Conservation (phyloP, 2,888 invertebrate species). For the Nebria salina region DNA sequence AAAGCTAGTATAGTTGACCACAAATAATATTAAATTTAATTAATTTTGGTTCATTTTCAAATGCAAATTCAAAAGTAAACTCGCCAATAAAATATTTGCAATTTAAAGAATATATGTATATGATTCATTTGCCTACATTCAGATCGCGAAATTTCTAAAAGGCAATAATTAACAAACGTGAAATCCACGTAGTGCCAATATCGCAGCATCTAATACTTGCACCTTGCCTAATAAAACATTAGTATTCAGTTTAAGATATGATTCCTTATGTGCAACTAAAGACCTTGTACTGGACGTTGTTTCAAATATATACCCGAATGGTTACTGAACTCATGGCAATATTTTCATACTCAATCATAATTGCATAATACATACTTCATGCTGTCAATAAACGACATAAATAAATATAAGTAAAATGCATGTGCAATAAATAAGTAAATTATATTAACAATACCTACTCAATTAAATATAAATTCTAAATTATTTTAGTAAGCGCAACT, state of each 20-base stretch:
- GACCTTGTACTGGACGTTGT: conserved; percentile 25
- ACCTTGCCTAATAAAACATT: conserved; percentile 31
- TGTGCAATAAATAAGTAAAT: neutral
- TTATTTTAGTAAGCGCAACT: too few relatives aligned
- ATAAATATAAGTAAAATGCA: neutral
- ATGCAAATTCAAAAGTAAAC: too few relatives aligned
- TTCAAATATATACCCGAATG: conserved; percentile 16
- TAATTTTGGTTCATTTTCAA: neutral
- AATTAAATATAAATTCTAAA: too few relatives aligned
- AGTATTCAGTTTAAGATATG: conserved; percentile 36
- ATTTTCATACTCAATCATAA: neutral
- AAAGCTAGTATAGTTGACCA: neutral
- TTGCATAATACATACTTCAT: neutral
- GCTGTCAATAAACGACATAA: neutral
- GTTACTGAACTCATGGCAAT: conserved; percentile 11
- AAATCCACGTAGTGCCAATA: conserved; percentile 15
- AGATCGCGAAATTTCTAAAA: too few relatives aligned
- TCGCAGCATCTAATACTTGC: conserved; percentile 13
- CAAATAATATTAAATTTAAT: neutral
- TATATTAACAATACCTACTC: neutral
- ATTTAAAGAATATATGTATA: too few relatives aligned
- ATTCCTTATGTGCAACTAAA: conserved; percentile 31
- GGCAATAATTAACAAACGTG: neutral
- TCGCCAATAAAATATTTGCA: too few relatives aligned
- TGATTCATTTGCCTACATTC: too few relatives aligned